Conservation (phyloP, 2,888 invertebrate species). For the Ferrisia virgata region DNA sequence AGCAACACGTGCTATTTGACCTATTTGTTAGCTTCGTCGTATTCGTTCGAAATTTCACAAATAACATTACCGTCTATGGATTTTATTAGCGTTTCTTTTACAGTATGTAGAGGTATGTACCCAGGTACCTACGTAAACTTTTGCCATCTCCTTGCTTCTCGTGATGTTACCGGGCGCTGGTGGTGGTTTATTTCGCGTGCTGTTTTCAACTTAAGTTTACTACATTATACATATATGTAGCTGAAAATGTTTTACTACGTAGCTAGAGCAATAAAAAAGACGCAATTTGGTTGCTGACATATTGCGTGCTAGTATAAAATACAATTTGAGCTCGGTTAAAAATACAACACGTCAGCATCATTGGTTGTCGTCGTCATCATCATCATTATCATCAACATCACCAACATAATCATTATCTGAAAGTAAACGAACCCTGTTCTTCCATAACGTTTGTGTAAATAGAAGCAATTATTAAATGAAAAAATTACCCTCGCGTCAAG, state of each 20-base stretch:
- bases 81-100: background rate
- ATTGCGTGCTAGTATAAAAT: background rate
- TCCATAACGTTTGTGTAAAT: background rate
- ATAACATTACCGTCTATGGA: background rate
- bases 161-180: too few relatives aligned
- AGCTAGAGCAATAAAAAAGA: background rate
- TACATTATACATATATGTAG: background rate
- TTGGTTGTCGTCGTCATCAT: too few relatives aligned
- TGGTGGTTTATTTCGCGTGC: background rate
- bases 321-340: background rate
- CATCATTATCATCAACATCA: background rate
- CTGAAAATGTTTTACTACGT: background rate
- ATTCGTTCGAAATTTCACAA: background rate
- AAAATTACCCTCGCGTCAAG: background rate
- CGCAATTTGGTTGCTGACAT: background rate
- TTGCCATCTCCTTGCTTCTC: background rate
- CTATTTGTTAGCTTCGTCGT: background rate
- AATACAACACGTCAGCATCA: background rate
- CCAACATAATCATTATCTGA: background rate
- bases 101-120: too few relatives aligned
- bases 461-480: background rate
- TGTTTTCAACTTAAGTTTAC: background rate
- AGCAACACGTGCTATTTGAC: slow-evolving; percentile 7
- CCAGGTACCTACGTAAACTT: background rate
- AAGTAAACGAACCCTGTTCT: background rate